Conservation (phyloP, 2,113 vertebrate species). For the Cettia cetti region DNA sequence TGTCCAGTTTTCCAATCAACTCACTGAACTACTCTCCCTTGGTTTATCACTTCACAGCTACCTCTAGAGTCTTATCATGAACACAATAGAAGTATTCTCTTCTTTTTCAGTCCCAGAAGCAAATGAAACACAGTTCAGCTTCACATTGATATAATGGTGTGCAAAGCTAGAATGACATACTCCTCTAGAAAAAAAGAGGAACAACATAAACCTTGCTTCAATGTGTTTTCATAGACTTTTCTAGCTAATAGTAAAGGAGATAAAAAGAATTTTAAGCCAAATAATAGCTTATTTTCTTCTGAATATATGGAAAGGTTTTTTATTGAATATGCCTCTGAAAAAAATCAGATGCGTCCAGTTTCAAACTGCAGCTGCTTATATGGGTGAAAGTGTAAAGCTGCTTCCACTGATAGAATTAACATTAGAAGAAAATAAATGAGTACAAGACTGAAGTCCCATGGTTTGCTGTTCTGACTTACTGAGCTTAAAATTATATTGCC, state of each 20-base stretch:
- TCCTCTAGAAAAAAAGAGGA: neutral
- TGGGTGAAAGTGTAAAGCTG: neutral
- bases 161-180: neutral
- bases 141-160: neutral
- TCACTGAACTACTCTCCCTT: neutral
- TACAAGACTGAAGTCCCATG: neutral
- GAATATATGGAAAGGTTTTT: neutral
- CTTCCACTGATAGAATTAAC: neutral
- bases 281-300: neutral
- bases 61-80: neutral
- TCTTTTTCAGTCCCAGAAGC: neutral
- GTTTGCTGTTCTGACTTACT: neutral
- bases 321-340: neutral
- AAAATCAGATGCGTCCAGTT: neutral
- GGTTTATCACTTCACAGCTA: neutral
- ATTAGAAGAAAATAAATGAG: neutral
- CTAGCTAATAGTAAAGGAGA: neutral
- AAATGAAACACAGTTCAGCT: neutral
- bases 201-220: neutral
- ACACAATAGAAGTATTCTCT: neutral
- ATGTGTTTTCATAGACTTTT: neutral
- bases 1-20: neutral
- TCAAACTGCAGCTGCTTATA: neutral
- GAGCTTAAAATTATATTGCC: neutral
- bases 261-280: neutral